Evolutionary conservation across 2,888 invertebrate species (phyloP).

Genomic region (Odontocolon sp.): DNA sequence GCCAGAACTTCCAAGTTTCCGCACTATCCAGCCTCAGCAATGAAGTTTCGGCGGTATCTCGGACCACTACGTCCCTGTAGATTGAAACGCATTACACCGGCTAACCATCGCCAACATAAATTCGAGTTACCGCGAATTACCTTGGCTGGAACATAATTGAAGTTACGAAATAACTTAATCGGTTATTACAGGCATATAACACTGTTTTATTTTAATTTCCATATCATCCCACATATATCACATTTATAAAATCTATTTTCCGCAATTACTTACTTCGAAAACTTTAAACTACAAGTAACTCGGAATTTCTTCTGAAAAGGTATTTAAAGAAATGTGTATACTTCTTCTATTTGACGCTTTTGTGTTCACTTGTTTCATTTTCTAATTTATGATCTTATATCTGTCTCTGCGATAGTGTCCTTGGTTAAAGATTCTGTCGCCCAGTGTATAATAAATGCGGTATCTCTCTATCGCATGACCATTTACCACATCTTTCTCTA

Average conservation of each 20-base stretch:
- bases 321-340: no score
- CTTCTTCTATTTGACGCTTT: neutral
- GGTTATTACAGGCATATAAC: no score
- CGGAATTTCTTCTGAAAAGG: no score
- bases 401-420: constrained; percentile 16
- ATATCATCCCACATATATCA: no score
- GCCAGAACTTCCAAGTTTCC: constrained; percentile 23
- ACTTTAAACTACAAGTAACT: no score
- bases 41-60: constrained; percentile 53
- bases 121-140: constrained; percentile 54
- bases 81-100: constrained; percentile 41
- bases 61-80: no score
- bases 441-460: constrained; percentile 22
- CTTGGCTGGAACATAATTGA: constrained; percentile 32
- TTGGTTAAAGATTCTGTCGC: constrained; percentile 5
- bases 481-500: constrained; percentile 41
- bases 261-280: constrained; percentile 1
- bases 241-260: no score
- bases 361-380: constrained; percentile 15
- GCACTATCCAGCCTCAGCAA: neutral
- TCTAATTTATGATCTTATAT: constrained; percentile 20
- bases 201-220: no score
- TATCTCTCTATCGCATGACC: constrained; percentile 41
- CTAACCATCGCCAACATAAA: constrained; percentile 54
- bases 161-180: no score